phyloP scores from a whole-genome alignment of 2,888 invertebrate species.

The Chalcosyrphus nemorum region DNA sequence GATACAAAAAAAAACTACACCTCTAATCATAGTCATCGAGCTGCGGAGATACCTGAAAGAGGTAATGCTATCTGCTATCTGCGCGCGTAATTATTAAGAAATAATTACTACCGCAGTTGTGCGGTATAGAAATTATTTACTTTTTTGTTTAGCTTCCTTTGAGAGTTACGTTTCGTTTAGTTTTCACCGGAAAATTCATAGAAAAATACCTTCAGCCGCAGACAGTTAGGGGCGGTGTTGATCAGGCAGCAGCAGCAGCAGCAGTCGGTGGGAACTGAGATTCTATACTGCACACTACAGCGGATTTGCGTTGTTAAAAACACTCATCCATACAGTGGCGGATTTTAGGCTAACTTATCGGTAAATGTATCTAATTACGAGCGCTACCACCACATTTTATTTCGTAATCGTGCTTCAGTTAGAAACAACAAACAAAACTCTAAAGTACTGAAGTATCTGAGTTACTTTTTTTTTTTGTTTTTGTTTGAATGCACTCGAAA shows the following conservation, averaged over 20 bases:
- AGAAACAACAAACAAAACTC: neutral
- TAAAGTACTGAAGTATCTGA: slow-evolving; percentile 16
- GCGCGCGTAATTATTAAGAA: slow-evolving; percentile 64
- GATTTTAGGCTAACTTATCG: slow-evolving; percentile 57
- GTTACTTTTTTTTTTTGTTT: too few species aligned
- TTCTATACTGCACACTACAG: slow-evolving; percentile 23
- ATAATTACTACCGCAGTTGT: slow-evolving; percentile 58
- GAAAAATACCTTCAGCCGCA: slow-evolving; percentile 45
- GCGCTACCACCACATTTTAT: slow-evolving; percentile 24
- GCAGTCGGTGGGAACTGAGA: slow-evolving; percentile 38
- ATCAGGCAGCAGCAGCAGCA: neutral
- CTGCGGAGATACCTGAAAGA: slow-evolving; percentile 9
- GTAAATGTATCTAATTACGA: slow-evolving; percentile 48
- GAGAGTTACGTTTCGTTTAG: slow-evolving; percentile 34
- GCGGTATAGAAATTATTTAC: slow-evolving; percentile 57
- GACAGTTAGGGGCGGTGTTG: slow-evolving; percentile 43
- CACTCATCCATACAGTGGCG: slow-evolving; percentile 24
- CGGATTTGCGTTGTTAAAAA: neutral
- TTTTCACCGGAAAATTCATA: slow-evolving; percentile 61
- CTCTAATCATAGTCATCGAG: slow-evolving; percentile 27
- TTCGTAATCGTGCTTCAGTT: slow-evolving; percentile 37
- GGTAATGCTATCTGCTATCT: slow-evolving; percentile 26
- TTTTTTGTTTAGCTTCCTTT: slow-evolving; percentile 40
- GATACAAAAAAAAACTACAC: slow-evolving; percentile 14
- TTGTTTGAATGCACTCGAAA: slow-evolving; percentile 53